Evolutionary conservation across 2,113 vertebrate species (phyloP).

Genomic region (Petrocephalus microphthalmus): DNA sequence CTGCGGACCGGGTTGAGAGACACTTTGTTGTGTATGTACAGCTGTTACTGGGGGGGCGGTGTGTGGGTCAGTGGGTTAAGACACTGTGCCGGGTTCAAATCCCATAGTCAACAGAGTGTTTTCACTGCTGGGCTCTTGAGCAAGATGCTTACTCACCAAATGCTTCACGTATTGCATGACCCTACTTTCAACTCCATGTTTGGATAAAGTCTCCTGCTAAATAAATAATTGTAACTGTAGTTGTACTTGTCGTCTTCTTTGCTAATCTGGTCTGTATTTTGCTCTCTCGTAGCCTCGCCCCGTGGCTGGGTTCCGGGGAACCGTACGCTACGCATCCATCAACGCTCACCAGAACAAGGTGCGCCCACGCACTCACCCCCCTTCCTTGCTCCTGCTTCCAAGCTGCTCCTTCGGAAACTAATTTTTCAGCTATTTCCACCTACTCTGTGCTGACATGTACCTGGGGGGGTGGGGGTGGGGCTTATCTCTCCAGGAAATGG

Average conservation of each 20-base stretch:
- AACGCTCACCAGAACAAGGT: conserved; percentile 97
- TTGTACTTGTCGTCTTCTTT: neutral
- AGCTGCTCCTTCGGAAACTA: neutral
- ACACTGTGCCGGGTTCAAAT: neutral
- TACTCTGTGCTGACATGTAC: neutral
- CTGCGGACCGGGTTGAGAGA: neutral
- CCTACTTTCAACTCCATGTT: neutral
- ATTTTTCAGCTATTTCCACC: neutral
- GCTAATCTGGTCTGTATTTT: conserved; percentile 21
- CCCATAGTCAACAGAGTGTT: neutral
- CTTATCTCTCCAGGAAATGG: conserved; percentile 80
- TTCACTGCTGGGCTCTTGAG: neutral
- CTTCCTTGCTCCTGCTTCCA: neutral
- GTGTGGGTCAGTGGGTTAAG: neutral
- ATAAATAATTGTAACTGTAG: neutral
- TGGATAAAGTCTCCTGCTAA: too few species aligned
- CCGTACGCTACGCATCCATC: conserved; percentile 92
- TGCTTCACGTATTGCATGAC: neutral
- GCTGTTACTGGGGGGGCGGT: neutral
- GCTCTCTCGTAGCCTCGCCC: conserved; percentile 75
- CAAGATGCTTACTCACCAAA: neutral
- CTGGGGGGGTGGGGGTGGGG: neutral
- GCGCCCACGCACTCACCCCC: conserved; percentile 34
- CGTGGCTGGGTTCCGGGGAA: conserved; percentile 93
- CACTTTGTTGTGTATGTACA: neutral